Evolutionary conservation across 2,888 invertebrate species (phyloP).

Genomic region (Cheilosia vernalis): DNA sequence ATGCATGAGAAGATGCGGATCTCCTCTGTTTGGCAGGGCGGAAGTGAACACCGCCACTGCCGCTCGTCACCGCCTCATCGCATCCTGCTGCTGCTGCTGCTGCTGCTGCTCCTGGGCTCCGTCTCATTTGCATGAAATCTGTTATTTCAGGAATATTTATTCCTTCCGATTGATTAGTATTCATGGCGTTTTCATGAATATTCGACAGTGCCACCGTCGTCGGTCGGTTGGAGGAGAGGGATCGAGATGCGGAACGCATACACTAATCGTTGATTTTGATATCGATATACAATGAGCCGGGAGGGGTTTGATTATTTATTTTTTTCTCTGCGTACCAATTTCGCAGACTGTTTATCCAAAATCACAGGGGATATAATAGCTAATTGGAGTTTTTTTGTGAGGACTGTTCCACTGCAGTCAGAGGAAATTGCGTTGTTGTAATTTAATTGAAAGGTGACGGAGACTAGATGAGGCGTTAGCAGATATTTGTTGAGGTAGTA

Average conservation of each 20-base stretch:
- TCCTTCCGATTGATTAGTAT: conserved; percentile 74
- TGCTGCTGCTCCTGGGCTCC: conserved; percentile 6
- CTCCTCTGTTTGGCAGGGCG: conserved; percentile 15
- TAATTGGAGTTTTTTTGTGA: conserved; percentile 46
- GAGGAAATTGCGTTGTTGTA: too few species aligned
- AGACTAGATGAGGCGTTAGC: too few species aligned
- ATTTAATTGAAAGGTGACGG: too few species aligned
- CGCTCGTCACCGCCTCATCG: conserved; percentile 8
- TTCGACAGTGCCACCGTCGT: conserved; percentile 32
- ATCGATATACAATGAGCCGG: conserved; percentile 54
- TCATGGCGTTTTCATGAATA: conserved; percentile 69
- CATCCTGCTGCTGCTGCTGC: conserved; percentile 17
- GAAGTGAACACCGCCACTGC: conserved; percentile 31
- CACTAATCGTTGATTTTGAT: conserved; percentile 50
- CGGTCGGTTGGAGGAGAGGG: conserved; percentile 15
- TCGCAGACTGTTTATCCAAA: conserved; percentile 15
- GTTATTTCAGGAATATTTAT: conserved; percentile 72
- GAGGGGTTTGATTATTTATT: not conserved
- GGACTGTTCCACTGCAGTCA: too few species aligned
- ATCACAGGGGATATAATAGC: conserved; percentile 31
- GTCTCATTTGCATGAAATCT: conserved; percentile 69
- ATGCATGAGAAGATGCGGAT: conserved; percentile 57
- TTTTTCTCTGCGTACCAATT: not conserved
- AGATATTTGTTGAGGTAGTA: too few species aligned
- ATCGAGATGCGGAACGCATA: not conserved